phyloP scores from a whole-genome alignment of 2,113 vertebrate genomes.

The Corythornis cristatus region DNA sequence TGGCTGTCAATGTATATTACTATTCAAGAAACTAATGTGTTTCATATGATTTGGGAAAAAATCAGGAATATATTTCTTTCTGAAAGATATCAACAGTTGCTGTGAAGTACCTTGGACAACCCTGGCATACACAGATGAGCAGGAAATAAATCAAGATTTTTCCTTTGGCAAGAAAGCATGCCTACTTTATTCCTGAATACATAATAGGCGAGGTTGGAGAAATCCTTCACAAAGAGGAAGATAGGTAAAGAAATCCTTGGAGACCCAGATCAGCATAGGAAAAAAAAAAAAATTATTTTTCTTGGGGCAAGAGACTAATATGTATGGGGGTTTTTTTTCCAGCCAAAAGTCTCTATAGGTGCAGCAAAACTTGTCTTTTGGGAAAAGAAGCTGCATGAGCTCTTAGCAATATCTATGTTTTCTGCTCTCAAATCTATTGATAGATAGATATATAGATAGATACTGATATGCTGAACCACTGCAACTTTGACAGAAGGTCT shows the following conservation, averaged over 20 bases:
- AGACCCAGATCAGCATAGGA: neutral
- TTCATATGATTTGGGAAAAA: neutral
- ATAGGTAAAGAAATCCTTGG: neutral
- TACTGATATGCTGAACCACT: neutral
- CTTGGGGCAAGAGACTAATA: neutral
- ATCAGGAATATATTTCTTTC: neutral
- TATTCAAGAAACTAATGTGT: neutral
- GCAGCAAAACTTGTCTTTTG: neutral
- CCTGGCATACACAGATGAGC: neutral
- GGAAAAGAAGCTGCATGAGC: neutral
- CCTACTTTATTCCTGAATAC: neutral
- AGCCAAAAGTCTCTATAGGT: neutral
- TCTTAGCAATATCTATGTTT: neutral
- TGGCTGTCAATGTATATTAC: neutral
- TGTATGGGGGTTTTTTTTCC: neutral
- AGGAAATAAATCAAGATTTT: neutral
- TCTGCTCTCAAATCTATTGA: neutral
- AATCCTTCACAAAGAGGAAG: neutral
- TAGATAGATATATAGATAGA: too few species aligned
- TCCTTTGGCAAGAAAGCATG: neutral
- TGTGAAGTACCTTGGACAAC: neutral
- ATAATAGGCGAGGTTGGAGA: neutral
- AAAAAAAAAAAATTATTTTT: neutral
- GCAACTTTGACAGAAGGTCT: neutral
- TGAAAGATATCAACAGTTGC: neutral